Conservation (phyloP, 2,888 invertebrate genomes). For the Harmothoe impar region DNA sequence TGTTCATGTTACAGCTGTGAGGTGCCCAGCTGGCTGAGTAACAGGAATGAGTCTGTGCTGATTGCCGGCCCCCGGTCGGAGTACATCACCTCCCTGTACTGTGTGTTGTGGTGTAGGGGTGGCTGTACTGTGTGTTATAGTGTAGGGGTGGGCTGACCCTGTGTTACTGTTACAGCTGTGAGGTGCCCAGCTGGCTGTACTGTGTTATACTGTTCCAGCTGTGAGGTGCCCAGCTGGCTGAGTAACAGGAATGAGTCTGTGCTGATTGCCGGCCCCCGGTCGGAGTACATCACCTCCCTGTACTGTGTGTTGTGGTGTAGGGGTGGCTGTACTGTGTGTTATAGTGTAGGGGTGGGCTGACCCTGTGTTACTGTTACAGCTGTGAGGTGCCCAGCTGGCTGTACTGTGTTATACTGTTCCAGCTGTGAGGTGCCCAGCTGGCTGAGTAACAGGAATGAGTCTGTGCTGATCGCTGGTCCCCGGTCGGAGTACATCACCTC, state of each 20-base stretch:
- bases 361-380: neutral
- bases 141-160: no score
- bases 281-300: conserved; percentile 67
- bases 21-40: conserved; percentile 24
- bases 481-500: conserved; percentile 66
- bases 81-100: conserved; percentile 70
- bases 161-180: conserved; percentile 14
- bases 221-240: conserved; percentile 38
- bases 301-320: no score
- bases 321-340: no score
- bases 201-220: conserved; percentile 8
- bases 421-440: conserved; percentile 47
- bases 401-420: neutral
- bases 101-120: no score
- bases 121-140: no score
- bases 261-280: neutral
- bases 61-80: neutral
- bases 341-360: no score
- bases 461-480: neutral
- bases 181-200: conserved; percentile 32
- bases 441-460: neutral
- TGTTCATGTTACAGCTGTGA: conserved; percentile 28
- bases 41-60: neutral
- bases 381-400: conserved; percentile 48
- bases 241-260: neutral